Conservation (phyloP, 2,113 vertebrate genomes). For the Lepus timidus region DNA sequence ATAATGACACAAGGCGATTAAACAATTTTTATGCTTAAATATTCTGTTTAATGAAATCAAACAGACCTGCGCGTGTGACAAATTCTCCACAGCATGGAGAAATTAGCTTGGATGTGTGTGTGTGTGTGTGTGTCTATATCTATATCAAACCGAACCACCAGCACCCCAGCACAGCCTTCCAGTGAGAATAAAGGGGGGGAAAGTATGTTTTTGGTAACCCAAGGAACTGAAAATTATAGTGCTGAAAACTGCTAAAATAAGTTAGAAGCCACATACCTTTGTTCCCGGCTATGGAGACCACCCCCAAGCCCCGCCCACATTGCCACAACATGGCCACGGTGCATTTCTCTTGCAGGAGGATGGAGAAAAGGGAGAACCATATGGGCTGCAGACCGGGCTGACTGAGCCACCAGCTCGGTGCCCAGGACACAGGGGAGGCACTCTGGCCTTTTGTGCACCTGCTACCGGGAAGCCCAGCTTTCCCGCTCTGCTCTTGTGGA, state of each 20-base stretch:
- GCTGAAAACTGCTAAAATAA: slow-evolving; percentile 79
- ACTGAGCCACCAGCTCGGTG: background rate
- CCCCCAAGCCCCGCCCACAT: background rate
- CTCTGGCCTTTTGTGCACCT: background rate
- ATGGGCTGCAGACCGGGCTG: background rate
- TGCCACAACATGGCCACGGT: background rate
- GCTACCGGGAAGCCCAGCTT: background rate
- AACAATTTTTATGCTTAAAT: slow-evolving; percentile 99
- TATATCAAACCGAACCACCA: slow-evolving; percentile 51
- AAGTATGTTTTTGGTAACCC: slow-evolving; percentile 82
- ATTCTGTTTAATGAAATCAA: slow-evolving; percentile 99
- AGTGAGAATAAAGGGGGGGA: slow-evolving; percentile 44
- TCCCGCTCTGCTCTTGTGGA: background rate
- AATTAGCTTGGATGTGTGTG: slow-evolving; percentile 88
- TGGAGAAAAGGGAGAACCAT: background rate
- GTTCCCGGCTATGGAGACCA: slow-evolving; percentile 69
- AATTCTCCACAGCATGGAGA: slow-evolving; percentile 94
- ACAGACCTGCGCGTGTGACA: slow-evolving; percentile 95
- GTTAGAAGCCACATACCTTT: slow-evolving; percentile 81
- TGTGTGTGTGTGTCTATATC: background rate
- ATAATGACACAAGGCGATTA: slow-evolving; percentile 99
- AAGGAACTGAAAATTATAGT: slow-evolving; percentile 85
- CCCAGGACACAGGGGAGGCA: background rate
- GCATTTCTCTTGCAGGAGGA: fast-evolving
- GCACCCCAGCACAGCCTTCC: slow-evolving; percentile 70